Conservation (phyloP, 64 coral and sea anemone species). For the Montipora efflorescens region DNA sequence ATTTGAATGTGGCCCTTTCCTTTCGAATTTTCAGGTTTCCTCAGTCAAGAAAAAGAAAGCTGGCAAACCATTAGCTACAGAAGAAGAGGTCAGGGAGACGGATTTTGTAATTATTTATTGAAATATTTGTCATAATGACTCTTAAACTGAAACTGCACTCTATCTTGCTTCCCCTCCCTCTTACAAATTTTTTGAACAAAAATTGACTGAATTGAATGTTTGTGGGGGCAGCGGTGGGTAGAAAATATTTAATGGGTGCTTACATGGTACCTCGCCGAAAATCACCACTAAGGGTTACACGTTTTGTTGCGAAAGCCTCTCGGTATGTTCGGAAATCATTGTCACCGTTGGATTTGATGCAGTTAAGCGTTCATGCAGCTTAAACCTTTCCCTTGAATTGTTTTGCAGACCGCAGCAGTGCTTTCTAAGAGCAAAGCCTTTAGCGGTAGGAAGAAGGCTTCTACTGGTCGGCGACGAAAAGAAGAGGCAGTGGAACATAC, state of each 20-base stretch:
- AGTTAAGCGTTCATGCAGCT: too few species aligned
- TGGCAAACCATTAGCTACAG: conserved; percentile 3
- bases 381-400: neutral
- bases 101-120: neutral
- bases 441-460: neutral
- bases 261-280: too few species aligned
- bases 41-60: conserved; percentile 32
- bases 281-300: too few species aligned
- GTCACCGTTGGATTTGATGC: neutral
- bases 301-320: too few species aligned
- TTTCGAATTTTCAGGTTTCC: neutral
- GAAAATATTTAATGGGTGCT: too few species aligned
- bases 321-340: neutral
- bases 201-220: too few species aligned
- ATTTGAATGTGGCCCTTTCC: neutral
- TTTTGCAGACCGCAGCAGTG: neutral
- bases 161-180: too few species aligned
- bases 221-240: too few species aligned
- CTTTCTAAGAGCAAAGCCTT: neutral
- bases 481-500: neutral
- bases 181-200: too few species aligned
- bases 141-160: too few species aligned
- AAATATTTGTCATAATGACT: too few species aligned
- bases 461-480: conserved; percentile 1
- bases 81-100: conserved; percentile 21